Conservation (phyloP, 2,113 vertebrate species). For the Cyprinodon variegatus region DNA sequence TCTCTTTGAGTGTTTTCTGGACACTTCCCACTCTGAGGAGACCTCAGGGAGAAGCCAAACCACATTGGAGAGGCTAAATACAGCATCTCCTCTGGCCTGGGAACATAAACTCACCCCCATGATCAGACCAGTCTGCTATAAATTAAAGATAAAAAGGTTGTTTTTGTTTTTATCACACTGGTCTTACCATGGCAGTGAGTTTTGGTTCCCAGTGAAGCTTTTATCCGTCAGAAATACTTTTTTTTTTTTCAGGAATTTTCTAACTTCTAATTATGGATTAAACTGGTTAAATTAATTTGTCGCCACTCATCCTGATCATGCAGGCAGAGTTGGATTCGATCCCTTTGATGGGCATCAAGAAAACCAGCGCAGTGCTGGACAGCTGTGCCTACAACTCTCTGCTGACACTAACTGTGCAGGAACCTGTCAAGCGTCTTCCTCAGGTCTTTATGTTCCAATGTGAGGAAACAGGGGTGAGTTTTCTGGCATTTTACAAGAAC, state of each 20-base stretch:
- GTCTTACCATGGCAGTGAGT: too few relatives aligned
- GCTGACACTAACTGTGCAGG: conserved; percentile 79
- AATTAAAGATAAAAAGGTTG: too few relatives aligned
- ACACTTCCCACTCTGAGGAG: too few relatives aligned
- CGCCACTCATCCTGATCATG: background rate
- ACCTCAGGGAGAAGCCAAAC: too few relatives aligned
- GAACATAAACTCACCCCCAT: too few relatives aligned
- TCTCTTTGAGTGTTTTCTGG: too few relatives aligned
- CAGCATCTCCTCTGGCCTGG: too few relatives aligned
- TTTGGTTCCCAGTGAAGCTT: too few relatives aligned
- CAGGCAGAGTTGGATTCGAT: conserved; percentile 86
- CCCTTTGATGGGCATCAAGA: conserved; percentile 74
- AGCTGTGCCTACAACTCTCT: conserved; percentile 83
- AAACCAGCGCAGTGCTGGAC: conserved; percentile 74
- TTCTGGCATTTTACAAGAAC: background rate
- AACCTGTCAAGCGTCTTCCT: conserved; percentile 37
- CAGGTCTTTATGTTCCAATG: conserved; percentile 90
- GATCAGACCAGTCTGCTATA: too few relatives aligned
- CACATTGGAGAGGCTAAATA: too few relatives aligned
- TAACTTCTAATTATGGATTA: too few relatives aligned
- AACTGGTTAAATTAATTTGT: background rate
- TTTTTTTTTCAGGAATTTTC: background rate
- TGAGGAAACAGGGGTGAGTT: conserved; percentile 84
- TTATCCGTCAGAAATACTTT: background rate
- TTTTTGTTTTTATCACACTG: too few relatives aligned